Percentiles rank a stretch among this genome's conserved stretches.
These are phyloP conservation scores for Chrysodeixis includens DNA, from an alignment of 2,888 invertebrate genomes.

Conservation along the genomic window DNA sequence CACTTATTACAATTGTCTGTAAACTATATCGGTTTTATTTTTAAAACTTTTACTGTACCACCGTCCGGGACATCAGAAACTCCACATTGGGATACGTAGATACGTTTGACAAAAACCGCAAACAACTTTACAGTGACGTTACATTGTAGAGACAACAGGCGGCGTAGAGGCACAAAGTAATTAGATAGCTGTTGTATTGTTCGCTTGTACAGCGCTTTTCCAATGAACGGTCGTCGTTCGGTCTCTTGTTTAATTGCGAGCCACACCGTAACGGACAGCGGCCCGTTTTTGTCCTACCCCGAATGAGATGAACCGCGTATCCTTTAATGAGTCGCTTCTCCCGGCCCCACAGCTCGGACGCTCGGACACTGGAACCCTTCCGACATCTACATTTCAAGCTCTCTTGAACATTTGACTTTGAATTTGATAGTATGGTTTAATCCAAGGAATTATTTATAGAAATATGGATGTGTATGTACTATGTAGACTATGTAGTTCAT, in stretches of 20 bases:
- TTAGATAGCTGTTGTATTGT: slow-evolving; percentile 84
- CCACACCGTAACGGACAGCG: slow-evolving; percentile 82
- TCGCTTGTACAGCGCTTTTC: slow-evolving; percentile 84
- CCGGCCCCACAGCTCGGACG: slow-evolving; percentile 50
- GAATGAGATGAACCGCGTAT: slow-evolving; percentile 80
- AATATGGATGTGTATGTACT: not conserved
- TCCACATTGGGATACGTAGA: slow-evolving; percentile 63
- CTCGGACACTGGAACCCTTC: slow-evolving; percentile 53
- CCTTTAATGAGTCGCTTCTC: slow-evolving; percentile 78
- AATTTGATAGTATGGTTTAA: slow-evolving; percentile 20
- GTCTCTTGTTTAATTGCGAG: slow-evolving; percentile 84
- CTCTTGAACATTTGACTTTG: slow-evolving; percentile 59
- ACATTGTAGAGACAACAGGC: slow-evolving; percentile 75
- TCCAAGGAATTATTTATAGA: not conserved
- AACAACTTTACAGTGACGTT: slow-evolving; percentile 78
- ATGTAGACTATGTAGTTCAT: no score
- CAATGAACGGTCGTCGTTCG: slow-evolving; percentile 76
- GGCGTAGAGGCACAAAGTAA: slow-evolving; percentile 79
- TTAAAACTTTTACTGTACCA: slow-evolving; percentile 52
- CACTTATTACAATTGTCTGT: not conserved
- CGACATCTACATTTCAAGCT: slow-evolving; percentile 64
- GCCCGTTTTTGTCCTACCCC: slow-evolving; percentile 80
- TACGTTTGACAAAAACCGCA: slow-evolving; percentile 79
- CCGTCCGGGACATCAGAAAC: slow-evolving; percentile 57
- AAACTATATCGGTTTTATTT: not conserved